These are phyloP conservation scores for Lagenorhynchus albirostris DNA, from an alignment of 2,113 vertebrate species.

Conservation along the genomic window DNA sequence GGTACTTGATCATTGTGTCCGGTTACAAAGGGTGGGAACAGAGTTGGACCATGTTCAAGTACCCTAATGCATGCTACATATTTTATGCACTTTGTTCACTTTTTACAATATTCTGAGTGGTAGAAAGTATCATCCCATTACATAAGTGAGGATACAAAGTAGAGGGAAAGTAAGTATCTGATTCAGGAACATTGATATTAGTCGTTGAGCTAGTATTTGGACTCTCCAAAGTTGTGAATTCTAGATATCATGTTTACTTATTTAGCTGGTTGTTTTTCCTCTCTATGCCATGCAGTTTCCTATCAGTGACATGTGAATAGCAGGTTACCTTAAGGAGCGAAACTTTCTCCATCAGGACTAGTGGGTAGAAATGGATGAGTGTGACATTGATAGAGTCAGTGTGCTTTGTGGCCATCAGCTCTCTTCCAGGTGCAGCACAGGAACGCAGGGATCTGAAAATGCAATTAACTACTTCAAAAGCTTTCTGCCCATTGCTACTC, in stretches of 20 bases:
- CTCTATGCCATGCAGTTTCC: neutral
- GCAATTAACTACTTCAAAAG: neutral
- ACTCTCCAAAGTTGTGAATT: neutral
- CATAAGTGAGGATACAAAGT: neutral
- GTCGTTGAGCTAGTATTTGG: neutral
- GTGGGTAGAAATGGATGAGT: neutral
- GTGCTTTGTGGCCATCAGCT: neutral
- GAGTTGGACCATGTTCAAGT: neutral
- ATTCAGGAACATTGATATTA: neutral
- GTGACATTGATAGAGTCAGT: neutral
- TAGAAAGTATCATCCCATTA: neutral
- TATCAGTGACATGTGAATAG: neutral
- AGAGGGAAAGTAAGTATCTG: neutral
- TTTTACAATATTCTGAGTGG: neutral
- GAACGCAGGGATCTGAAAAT: neutral
- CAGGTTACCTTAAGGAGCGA: neutral
- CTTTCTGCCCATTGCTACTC: slow-evolving; percentile 4
- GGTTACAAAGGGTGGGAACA: neutral
- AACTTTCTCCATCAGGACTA: neutral
- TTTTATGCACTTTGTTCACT: neutral
- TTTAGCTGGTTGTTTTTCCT: neutral
- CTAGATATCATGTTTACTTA: neutral
- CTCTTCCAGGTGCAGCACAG: neutral
- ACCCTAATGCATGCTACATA: neutral
- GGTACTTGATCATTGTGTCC: neutral